These are phyloP conservation scores for Anneissia japonica DNA, from an alignment of 35 echinoderm and acorn worm species.

Conservation along the genomic window DNA sequence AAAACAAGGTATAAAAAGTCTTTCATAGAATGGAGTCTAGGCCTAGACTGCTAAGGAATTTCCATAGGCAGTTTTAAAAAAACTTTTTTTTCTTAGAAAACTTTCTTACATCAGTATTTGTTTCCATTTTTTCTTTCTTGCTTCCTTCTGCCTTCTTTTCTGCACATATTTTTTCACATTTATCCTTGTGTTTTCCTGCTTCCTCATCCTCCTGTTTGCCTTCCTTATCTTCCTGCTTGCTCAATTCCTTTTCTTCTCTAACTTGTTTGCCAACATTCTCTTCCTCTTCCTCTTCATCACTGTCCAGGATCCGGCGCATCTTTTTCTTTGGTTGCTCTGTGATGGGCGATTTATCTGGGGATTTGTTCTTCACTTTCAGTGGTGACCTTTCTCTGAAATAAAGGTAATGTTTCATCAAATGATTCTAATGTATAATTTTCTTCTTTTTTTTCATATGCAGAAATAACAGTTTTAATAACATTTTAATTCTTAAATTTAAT, in stretches of 20 bases:
- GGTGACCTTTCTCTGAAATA: background rate
- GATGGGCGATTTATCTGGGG: background rate
- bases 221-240: background rate
- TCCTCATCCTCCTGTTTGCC: constrained; percentile 40
- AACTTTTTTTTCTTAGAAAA: background rate
- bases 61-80: no score
- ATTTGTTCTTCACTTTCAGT: background rate
- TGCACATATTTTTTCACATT: background rate
- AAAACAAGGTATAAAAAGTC: no score
- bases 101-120: background rate
- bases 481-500: background rate
- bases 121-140: constrained; percentile 11
- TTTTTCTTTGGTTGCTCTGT: constrained; percentile 55
- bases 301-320: constrained; percentile 67
- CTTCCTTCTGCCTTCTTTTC: background rate
- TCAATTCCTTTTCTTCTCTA: constrained; percentile 18
- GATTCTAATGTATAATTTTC: no score
- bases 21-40: no score
- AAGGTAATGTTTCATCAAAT: background rate
- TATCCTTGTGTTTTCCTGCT: constrained; percentile 6
- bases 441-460: no score
- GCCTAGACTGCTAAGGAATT: no score
- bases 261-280: constrained; percentile 18
- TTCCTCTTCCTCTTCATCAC: constrained; percentile 75
- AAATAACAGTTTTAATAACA: no score